phyloP scores from a whole-genome alignment of 2,888 invertebrate genomes.

The Nomada ruficornis region DNA sequence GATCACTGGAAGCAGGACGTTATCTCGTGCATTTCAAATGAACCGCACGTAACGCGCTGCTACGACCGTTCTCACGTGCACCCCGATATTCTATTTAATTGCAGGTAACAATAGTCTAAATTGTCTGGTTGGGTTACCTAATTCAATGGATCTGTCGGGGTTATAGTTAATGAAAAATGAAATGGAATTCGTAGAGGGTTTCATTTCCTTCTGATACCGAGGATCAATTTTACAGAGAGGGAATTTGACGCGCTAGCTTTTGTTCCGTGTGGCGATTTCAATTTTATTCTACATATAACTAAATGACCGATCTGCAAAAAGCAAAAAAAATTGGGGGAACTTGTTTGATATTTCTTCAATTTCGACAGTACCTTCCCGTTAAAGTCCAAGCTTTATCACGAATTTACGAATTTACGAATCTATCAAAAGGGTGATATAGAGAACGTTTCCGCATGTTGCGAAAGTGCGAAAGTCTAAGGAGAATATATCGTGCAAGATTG shows the following conservation, averaged over 20 bases:
- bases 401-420: too few species aligned
- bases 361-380: too few species aligned
- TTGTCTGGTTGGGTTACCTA: not conserved
- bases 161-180: conserved; percentile 6
- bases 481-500: not conserved
- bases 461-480: not conserved
- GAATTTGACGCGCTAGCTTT: too few species aligned
- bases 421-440: too few species aligned
- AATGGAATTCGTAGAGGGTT: not conserved
- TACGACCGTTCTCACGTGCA: not conserved
- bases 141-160: conserved; percentile 7
- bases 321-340: too few species aligned
- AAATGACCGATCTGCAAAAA: too few species aligned
- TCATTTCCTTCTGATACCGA: too few species aligned
- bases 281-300: too few species aligned
- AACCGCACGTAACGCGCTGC: conserved; percentile 18
- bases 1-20: conserved; percentile 2
- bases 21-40: conserved; percentile 41
- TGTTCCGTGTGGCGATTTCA: too few species aligned
- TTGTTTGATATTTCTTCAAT: too few species aligned
- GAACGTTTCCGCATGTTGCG: not conserved
- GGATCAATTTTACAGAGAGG: too few species aligned
- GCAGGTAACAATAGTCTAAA: conserved; percentile 25
- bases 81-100: conserved; percentile 33
- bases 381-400: too few species aligned